Conservation (phyloP, 1,140 invertebrate genomes). For the Microplitis demolitor region DNA sequence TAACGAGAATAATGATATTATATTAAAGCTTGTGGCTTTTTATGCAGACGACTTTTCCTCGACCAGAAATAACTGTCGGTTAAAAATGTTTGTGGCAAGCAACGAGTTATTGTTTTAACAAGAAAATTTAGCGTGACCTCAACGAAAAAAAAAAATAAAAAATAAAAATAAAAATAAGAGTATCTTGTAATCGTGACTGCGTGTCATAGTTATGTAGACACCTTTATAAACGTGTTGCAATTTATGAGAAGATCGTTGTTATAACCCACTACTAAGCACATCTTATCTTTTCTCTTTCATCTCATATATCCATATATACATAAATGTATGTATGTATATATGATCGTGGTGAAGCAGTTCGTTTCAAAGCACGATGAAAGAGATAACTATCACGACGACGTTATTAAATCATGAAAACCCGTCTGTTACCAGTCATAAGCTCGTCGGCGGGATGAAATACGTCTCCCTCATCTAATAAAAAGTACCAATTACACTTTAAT, state of each 20-base stretch:
- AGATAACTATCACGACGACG: background rate
- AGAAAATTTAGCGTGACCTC: background rate
- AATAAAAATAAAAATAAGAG: background rate
- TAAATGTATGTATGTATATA: background rate
- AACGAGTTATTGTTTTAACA: background rate
- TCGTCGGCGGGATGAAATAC: background rate
- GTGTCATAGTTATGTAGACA: background rate
- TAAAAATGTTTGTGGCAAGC: background rate
- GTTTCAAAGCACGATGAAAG: background rate
- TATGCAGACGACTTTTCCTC: background rate
- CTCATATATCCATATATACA: background rate
- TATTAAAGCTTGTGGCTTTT: conserved; percentile 35
- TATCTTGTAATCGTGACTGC: background rate
- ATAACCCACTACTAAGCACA: background rate
- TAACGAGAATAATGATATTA: conserved; percentile 31
- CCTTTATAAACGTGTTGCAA: background rate
- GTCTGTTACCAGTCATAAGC: background rate
- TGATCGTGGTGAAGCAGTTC: background rate
- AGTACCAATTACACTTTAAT: background rate
- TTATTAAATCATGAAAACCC: background rate
- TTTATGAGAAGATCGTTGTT: background rate
- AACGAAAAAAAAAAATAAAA: background rate
- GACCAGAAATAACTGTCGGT: background rate
- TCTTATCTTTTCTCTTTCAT: background rate
- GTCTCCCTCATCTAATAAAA: background rate